phyloP scores from a whole-genome alignment of 2,888 invertebrate species.

The Nebria brevicollis region DNA sequence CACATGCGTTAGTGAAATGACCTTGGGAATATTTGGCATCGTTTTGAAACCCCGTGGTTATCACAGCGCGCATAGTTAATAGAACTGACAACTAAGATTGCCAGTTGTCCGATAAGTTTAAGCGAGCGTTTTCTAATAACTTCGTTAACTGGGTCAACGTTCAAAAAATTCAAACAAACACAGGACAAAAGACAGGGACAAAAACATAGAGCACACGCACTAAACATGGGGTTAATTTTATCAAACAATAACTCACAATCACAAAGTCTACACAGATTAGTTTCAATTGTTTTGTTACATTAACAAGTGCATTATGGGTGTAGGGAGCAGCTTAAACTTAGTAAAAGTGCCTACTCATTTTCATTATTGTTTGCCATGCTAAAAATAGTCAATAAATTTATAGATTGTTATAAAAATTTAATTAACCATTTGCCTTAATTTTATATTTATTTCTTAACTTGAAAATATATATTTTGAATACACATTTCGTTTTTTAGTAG shows the following conservation, averaged over 20 bases:
- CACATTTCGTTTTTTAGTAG: slow-evolving; percentile 13
- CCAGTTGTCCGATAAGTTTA: neutral
- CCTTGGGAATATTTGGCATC: neutral
- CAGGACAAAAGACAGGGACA: neutral
- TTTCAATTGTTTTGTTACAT: neutral
- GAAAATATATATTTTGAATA: too few species aligned
- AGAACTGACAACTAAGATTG: neutral
- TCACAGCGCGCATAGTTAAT: neutral
- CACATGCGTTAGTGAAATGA: neutral
- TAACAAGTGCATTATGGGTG: slow-evolving; percentile 2
- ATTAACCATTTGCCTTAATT: too few species aligned
- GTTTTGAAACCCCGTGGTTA: neutral
- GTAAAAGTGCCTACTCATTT: slow-evolving; percentile 34
- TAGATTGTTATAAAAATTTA: neutral
- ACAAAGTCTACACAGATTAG: slow-evolving; percentile 6
- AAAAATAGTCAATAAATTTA: slow-evolving; percentile 19
- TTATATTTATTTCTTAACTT: too few species aligned
- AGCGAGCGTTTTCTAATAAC: neutral
- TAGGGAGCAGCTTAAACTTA: slow-evolving; percentile 44
- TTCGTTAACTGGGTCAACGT: neutral
- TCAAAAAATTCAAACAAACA: neutral
- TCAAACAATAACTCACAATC: slow-evolving; percentile 16
- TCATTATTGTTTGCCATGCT: slow-evolving; percentile 8
- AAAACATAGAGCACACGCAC: slow-evolving; percentile 50
- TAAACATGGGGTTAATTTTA: slow-evolving; percentile 31